Conservation (phyloP, 2,797 vertebrate genomes). For the Brachyrhaphis roseni region DNA sequence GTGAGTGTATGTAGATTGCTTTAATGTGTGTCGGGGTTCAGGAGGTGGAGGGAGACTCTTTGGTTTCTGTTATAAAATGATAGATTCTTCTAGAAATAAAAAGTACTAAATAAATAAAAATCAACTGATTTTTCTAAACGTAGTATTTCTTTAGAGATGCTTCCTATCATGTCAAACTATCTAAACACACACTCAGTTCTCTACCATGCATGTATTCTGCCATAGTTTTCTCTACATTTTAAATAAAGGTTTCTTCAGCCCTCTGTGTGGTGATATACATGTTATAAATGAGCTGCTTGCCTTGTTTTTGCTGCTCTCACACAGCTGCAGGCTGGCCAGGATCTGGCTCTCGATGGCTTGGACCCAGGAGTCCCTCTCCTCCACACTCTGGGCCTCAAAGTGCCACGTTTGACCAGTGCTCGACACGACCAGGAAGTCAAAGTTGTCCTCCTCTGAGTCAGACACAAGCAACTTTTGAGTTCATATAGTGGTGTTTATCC, state of each 20-base stretch:
- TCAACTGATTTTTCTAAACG: background rate
- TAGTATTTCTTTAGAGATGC: background rate
- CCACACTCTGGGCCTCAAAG: conserved; percentile 90
- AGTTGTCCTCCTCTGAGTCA: conserved; percentile 88
- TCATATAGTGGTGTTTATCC: background rate
- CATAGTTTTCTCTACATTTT: background rate
- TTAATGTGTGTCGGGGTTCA: background rate
- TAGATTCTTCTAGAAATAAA: background rate
- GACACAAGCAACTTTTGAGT: background rate
- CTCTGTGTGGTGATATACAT: background rate
- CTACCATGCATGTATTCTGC: background rate
- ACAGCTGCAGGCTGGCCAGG: conserved; percentile 94
- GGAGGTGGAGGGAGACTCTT: background rate
- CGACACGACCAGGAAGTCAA: conserved; percentile 93
- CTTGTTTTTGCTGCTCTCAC: conserved; percentile 97
- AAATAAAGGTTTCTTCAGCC: background rate
- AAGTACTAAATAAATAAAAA: background rate
- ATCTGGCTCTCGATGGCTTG: conserved; percentile 96
- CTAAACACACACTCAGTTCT: background rate
- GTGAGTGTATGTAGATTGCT: background rate
- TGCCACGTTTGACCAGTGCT: conserved; percentile 96
- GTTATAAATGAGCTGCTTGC: conserved; percentile 54
- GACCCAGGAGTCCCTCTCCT: conserved; percentile 94
- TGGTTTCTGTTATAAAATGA: background rate
- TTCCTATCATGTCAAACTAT: background rate